Conservation (phyloP, 2,888 invertebrate species). For the Drosophila antonietae region DNA sequence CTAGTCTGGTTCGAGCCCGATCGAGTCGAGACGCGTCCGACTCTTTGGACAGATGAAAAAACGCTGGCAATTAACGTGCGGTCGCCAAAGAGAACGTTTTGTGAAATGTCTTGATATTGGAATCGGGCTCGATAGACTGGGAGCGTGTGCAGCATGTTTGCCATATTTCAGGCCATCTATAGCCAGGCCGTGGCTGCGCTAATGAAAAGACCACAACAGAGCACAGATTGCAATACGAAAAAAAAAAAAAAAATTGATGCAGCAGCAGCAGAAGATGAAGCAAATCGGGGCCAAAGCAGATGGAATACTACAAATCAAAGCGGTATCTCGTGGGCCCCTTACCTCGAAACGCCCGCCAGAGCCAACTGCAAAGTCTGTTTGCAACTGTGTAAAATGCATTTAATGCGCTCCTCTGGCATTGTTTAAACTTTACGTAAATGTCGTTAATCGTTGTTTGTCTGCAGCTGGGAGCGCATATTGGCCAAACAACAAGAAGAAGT, state of each 20-base stretch:
- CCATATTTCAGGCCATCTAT: constrained; percentile 70
- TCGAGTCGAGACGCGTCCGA: constrained; percentile 21
- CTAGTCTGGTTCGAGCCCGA: constrained; percentile 19
- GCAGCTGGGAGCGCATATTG: constrained; percentile 23
- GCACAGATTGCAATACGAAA: constrained; percentile 18
- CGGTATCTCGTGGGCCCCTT: constrained; percentile 60
- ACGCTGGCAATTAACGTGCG: constrained; percentile 65
- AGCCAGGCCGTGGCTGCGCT: constrained; percentile 47
- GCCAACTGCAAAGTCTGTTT: constrained; percentile 6
- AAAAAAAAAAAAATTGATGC: constrained; percentile 26
- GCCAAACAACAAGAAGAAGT: constrained; percentile 14
- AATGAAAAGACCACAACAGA: constrained; percentile 57
- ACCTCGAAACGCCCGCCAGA: constrained; percentile 12
- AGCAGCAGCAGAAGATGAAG: constrained; percentile 26
- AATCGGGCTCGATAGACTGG: constrained; percentile 8
- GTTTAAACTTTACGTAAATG: constrained; percentile 75
- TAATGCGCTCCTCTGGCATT: constrained; percentile 48
- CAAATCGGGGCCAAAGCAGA: constrained; percentile 51
- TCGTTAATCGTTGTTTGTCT: constrained; percentile 63
- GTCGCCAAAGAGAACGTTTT: constrained; percentile 29
- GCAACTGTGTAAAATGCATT: constrained; percentile 52
- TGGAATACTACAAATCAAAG: constrained; percentile 62
- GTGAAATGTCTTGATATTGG: constrained; percentile 33
- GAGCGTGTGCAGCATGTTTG: constrained; percentile 49
- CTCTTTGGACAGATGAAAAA: constrained; percentile 21